phyloP scores from a whole-genome alignment of 2,113 vertebrate species.

The Platysteira castanea region DNA sequence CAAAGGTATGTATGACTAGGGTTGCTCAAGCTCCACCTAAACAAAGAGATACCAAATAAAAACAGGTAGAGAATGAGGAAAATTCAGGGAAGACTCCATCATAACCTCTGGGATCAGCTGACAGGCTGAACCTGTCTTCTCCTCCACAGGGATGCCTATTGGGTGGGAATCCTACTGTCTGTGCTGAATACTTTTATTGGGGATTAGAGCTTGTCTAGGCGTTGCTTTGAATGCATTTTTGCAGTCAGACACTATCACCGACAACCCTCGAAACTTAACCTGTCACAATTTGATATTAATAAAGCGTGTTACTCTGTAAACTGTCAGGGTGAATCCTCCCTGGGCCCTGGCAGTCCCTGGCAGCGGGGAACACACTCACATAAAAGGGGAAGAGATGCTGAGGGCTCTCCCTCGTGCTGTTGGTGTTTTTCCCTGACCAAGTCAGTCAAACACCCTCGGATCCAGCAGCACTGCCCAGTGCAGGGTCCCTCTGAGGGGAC shows the following conservation, averaged over 20 bases:
- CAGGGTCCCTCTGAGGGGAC: background rate
- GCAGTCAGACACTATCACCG: background rate
- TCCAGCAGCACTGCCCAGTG: background rate
- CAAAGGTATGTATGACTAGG: background rate
- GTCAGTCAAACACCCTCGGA: too few relatives aligned
- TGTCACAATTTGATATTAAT: background rate
- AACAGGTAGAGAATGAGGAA: background rate
- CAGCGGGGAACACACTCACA: background rate
- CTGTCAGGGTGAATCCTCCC: background rate
- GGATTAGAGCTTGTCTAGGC: background rate
- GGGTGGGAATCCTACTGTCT: background rate
- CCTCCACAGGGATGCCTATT: accelerated
- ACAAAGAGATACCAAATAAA: background rate
- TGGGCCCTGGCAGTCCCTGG: background rate
- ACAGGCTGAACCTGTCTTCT: background rate
- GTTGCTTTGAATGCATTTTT: background rate
- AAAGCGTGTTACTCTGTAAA: background rate
- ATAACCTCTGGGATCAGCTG: background rate
- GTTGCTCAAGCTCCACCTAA: background rate
- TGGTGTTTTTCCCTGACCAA: background rate
- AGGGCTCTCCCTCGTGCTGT: background rate
- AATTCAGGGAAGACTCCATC: background rate
- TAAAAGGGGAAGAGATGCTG: too few relatives aligned
- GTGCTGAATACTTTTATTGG: background rate
- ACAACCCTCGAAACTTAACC: background rate